A percentile compares a stretch with the other conserved stretches of the same genome.
Evolutionary conservation across 2,797 vertebrate species (phyloP).

Genomic region (Perodicticus potto): DNA sequence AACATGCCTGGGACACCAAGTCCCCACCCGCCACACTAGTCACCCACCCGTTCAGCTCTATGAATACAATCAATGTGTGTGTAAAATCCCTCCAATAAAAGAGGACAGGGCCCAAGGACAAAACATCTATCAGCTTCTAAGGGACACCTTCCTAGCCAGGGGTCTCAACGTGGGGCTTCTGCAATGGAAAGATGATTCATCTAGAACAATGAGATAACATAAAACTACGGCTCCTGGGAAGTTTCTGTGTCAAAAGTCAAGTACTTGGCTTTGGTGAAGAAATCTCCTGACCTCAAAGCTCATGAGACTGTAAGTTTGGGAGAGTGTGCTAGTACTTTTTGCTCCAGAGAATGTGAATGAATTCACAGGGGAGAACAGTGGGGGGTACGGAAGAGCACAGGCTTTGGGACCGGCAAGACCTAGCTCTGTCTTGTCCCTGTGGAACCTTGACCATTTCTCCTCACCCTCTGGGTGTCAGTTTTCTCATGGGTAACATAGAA

Average conservation of each 20-base stretch:
- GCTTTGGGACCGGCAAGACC: background rate
- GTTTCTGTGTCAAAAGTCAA: background rate
- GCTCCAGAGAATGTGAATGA: background rate
- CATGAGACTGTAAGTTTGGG: background rate
- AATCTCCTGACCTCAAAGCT: background rate
- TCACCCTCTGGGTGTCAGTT: background rate
- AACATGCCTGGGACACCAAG: background rate
- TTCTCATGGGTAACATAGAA: slow-evolving; percentile 33
- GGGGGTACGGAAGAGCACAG: background rate
- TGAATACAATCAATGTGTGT: background rate
- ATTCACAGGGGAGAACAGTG: background rate
- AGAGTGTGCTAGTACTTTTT: background rate
- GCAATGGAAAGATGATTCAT: background rate
- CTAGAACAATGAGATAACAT: background rate
- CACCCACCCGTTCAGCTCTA: background rate
- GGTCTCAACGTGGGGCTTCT: slow-evolving; percentile 17
- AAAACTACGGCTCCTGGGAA: background rate
- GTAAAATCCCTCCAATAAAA: background rate
- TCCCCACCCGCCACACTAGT: background rate
- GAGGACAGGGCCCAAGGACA: background rate
- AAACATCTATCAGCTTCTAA: background rate
- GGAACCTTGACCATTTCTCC: background rate
- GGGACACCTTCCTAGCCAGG: background rate
- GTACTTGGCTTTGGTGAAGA: background rate
- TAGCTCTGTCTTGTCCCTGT: background rate